Conservation (phyloP, 1,140 invertebrate species). For the Papilio xuthus region DNA sequence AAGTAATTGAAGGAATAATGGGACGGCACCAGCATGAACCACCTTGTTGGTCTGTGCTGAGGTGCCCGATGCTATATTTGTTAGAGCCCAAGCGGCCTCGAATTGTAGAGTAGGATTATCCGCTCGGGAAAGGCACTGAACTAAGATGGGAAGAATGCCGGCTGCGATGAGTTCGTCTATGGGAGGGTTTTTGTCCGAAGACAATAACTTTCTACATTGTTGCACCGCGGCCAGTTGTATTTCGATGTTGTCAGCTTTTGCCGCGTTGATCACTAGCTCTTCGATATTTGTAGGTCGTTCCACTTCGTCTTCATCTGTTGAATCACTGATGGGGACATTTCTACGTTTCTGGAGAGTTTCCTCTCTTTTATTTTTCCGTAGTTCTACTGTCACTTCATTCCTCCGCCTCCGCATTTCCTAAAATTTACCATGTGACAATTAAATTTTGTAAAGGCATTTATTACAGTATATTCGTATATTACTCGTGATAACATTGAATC, state of each 20-base stretch:
- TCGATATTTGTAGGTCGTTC: constrained; percentile 86
- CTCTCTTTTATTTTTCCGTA: constrained; percentile 98
- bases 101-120: constrained; percentile 97
- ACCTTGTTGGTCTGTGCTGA: constrained; percentile 98
- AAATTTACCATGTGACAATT: constrained; percentile 56
- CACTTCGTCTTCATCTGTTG: constrained; percentile 91
- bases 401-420: constrained; percentile 97
- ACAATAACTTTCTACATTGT: constrained; percentile 95
- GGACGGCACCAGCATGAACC: constrained; percentile 96
- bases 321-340: constrained; percentile 93
- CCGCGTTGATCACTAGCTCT: constrained; percentile 89
- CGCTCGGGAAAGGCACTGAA: constrained; percentile 92
- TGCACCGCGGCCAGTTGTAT: constrained; percentile 92
- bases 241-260: constrained; percentile 85
- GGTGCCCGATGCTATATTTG: constrained; percentile 99
- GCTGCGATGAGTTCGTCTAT: constrained; percentile 97
- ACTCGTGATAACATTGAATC: neutral
- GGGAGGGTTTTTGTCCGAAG: constrained; percentile 98
- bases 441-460: neutral
- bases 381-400: constrained; percentile 97
- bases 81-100: constrained; percentile 99
- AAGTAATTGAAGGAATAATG: constrained; percentile 95
- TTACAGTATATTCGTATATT: neutral
- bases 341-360: constrained; percentile 97
- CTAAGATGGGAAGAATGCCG: constrained; percentile 96